Conservation (phyloP, 2,888 invertebrate genomes). For the Ochropleura leucogaster region DNA sequence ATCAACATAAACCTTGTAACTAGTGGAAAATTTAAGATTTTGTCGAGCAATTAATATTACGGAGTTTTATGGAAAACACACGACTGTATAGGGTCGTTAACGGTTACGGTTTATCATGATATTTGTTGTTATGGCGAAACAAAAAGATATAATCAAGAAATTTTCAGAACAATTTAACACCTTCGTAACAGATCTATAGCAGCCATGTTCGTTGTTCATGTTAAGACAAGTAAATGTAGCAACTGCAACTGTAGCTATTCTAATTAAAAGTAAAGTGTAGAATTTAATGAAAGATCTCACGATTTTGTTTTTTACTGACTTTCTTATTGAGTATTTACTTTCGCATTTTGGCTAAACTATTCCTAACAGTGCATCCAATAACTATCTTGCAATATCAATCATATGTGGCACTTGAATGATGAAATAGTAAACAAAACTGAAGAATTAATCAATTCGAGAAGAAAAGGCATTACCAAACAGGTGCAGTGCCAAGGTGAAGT, state of each 20-base stretch:
- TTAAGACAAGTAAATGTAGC: neutral
- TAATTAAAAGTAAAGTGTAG: constrained; percentile 9
- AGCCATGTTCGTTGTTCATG: constrained; percentile 1
- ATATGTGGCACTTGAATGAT: neutral
- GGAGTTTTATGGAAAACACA: constrained; percentile 17
- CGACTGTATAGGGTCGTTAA: neutral
- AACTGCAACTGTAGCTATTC: neutral
- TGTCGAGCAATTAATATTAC: constrained; percentile 32
- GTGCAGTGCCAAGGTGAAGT: constrained; percentile 58
- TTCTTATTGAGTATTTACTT: constrained; percentile 17
- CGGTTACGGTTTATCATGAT: neutral
- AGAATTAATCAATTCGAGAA: constrained; percentile 32
- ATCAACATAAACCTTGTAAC: constrained; percentile 56
- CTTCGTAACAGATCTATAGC: neutral
- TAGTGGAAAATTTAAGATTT: constrained; percentile 44
- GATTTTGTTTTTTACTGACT: neutral
- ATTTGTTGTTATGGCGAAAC: neutral
- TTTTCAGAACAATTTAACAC: neutral
- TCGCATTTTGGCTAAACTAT: neutral
- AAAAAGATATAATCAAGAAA: neutral
- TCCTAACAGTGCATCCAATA: neutral
- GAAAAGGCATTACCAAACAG: constrained; percentile 36
- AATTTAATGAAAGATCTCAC: constrained; percentile 13
- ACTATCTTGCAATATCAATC: neutral
- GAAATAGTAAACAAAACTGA: constrained; percentile 6